Base-by-base conservation (phyloP, 1,140 invertebrate genomes). In the Scaptomyza hsui region DNA sequence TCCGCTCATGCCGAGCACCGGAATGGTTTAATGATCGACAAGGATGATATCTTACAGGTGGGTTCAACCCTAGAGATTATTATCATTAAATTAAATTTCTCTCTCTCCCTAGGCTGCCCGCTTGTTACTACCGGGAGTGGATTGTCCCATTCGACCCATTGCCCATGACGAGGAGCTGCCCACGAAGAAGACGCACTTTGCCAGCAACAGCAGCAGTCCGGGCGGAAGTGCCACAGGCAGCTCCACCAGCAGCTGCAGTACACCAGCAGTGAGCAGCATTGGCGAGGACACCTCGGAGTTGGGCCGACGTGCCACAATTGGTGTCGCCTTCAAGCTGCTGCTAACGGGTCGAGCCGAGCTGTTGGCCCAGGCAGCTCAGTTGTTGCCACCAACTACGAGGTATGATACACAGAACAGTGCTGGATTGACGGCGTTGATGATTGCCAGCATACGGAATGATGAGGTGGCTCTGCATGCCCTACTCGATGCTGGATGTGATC, bases 41-140 rank as follows among this genome's bases (percentile, higher is more conserved):
- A 95, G 60, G 96, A 98, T 89, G 97, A 98, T 88, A 95, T 98
- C 6, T 94, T 96, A 93, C 97, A 98, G 92, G 96, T 71, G 12
- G 26, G 52, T 1, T 52, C 4, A 15, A 15, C n/a, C n/a, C n/a
- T n/a, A n/a, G n/a, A n/a, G n/a, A n/a, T n/a, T n/a, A n/a, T n/a
- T n/a, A n/a, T n/a, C n/a, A n/a, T n/a, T n/a, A n/a, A n/a, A n/a
- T n/a, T n/a, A n/a, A n/a, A n/a, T 16, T 0, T 12, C 6, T 15
- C 4, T 18, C 9, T 16, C 1, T 7, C 94, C 95, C 93, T 96
- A 98, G 92, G 96, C 97, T 0, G 97, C 97, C 0, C 91, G 97
- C 32, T 90, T 98, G 13, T 92, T 98, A 9, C 92, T 98, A 26
- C 97, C 97, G 1, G 96, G 97, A 21, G 96, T 97, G 0, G 97